phyloP scores from a whole-genome alignment of 2,888 invertebrate genomes.

The Dorcus hopei region DNA sequence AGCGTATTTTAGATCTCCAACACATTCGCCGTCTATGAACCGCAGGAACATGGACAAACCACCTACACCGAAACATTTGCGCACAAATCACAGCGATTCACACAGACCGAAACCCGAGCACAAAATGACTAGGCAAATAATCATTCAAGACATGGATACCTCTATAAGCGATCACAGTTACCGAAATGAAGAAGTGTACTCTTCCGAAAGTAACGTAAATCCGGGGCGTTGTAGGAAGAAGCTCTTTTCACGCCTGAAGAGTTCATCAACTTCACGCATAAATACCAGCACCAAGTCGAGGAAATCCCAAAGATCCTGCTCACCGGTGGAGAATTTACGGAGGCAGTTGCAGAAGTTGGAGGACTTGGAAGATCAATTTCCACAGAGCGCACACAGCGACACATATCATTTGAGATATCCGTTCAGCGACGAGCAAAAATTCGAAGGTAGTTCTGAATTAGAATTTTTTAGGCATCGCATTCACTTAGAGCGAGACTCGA shows the following conservation, averaged over 20 bases:
- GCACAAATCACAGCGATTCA: constrained; percentile 41
- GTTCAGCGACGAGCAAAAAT: constrained; percentile 62
- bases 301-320: constrained; percentile 58
- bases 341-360: constrained; percentile 78
- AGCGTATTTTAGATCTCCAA: constrained; percentile 33
- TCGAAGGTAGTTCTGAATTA: constrained; percentile 62
- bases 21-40: constrained; percentile 39
- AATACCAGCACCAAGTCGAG: constrained; percentile 57
- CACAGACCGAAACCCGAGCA: constrained; percentile 36
- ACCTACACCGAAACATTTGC: constrained; percentile 46
- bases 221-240: constrained; percentile 62
- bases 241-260: constrained; percentile 67
- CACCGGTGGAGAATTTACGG: constrained; percentile 75
- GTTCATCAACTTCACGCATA: constrained; percentile 66
- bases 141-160: constrained; percentile 47
- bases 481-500: constrained; percentile 75
- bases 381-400: constrained; percentile 61
- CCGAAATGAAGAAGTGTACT: constrained; percentile 48
- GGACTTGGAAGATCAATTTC: constrained; percentile 78
- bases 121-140: constrained; percentile 40
- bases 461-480: constrained; percentile 83
- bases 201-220: constrained; percentile 52
- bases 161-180: constrained; percentile 52
- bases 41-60: constrained; percentile 37
- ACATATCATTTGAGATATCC: constrained; percentile 80